Evolutionary conservation across 2,113 vertebrate species (phyloP).

Genomic region (Chinchilla lanigera): DNA sequence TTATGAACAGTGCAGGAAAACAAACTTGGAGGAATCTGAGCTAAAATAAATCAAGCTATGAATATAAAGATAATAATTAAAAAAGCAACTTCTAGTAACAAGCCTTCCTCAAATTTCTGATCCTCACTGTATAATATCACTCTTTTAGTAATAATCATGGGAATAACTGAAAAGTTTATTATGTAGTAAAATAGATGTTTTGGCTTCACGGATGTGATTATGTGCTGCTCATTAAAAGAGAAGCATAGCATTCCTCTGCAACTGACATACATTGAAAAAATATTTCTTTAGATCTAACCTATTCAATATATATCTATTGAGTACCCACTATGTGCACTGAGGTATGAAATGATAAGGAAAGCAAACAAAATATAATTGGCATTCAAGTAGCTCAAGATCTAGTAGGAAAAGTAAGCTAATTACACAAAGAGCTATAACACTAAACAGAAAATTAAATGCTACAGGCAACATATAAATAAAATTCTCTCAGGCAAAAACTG

Average conservation of each 20-base stretch:
- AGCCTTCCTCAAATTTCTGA: background rate
- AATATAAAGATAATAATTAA: background rate
- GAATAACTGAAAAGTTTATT: background rate
- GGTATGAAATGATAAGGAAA: background rate
- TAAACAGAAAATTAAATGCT: constrained; percentile 10
- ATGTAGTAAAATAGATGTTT: background rate
- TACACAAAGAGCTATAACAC: background rate
- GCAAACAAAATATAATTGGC: constrained; percentile 15
- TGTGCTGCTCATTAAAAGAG: constrained; percentile 4
- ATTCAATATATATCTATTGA: constrained; percentile 27
- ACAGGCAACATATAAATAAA: constrained; percentile 10
- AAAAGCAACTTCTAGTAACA: background rate
- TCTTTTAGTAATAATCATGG: background rate
- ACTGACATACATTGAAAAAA: background rate
- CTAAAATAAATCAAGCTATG: background rate
- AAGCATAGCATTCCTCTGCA: background rate
- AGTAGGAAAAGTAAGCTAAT: background rate
- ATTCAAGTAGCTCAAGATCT: constrained; percentile 9
- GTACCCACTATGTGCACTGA: background rate
- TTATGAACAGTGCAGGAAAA: background rate
- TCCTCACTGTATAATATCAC: background rate
- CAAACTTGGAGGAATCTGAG: constrained; percentile 28
- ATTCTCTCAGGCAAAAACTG: constrained; percentile 26
- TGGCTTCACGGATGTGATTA: background rate
- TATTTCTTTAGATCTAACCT: background rate